Percentiles rank a stretch among this genome's conserved stretches.
phyloP scores from a whole-genome alignment of 2,888 invertebrate species.

The Lamproptera curius region DNA sequence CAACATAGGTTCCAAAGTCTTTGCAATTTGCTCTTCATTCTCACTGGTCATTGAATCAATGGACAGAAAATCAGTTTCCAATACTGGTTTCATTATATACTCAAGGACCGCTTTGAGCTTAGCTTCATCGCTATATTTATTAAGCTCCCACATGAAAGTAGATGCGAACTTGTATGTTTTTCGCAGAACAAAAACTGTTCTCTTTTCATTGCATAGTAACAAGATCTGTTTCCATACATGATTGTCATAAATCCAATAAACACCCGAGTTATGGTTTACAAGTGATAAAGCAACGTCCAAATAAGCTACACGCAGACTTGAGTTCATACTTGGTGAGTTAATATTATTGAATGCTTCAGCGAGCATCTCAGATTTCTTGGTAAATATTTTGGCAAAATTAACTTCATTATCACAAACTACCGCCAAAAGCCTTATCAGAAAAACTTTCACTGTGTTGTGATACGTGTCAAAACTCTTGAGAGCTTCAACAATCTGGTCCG shows the following conservation, averaged over 20 bases:
- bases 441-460: slow-evolving; percentile 70
- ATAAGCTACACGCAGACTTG: slow-evolving; percentile 82
- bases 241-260: slow-evolving; percentile 80
- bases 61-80: slow-evolving; percentile 72
- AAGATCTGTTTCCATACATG: slow-evolving; percentile 82
- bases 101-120: slow-evolving; percentile 66
- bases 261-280: slow-evolving; percentile 80
- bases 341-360: slow-evolving; percentile 43
- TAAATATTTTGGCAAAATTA: slow-evolving; percentile 76
- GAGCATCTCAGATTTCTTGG: slow-evolving; percentile 46
- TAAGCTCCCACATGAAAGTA: slow-evolving; percentile 76
- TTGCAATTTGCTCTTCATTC: slow-evolving; percentile 69
- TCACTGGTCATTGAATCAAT: slow-evolving; percentile 68
- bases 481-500: slow-evolving; percentile 46
- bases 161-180: slow-evolving; percentile 82
- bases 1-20: slow-evolving; percentile 75
- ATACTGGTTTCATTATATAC: slow-evolving; percentile 77
- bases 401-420: slow-evolving; percentile 78
- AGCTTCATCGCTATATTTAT: slow-evolving; percentile 61
- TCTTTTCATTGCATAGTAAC: slow-evolving; percentile 79
- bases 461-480: slow-evolving; percentile 39
- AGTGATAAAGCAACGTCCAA: slow-evolving; percentile 80
- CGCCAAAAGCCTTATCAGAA: slow-evolving; percentile 81
- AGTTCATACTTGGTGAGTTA: slow-evolving; percentile 56
- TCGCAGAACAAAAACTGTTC: slow-evolving; percentile 84